phyloP scores from a whole-genome alignment of 2,888 invertebrate species.

The Chymomyza fuscimana region DNA sequence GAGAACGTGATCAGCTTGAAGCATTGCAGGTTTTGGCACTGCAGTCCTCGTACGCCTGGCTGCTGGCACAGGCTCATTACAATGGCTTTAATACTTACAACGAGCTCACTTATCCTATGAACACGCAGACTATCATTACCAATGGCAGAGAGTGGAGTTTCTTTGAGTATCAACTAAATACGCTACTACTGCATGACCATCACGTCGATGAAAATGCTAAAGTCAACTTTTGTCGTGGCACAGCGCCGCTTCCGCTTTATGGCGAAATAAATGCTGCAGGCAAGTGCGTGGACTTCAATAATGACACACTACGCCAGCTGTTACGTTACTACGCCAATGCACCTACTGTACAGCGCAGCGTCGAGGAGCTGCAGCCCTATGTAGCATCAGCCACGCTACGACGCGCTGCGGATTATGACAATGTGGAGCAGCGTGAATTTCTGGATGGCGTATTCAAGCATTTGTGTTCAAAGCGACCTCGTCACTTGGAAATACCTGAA shows the following conservation, averaged over 20 bases:
- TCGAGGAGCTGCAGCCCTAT: conserved; percentile 87
- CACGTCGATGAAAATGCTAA: conserved; percentile 84
- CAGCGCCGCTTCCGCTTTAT: conserved; percentile 86
- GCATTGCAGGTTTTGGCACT: conserved; percentile 88
- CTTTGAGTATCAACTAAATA: conserved; percentile 95
- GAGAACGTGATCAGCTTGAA: conserved; percentile 82
- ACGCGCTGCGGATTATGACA: conserved; percentile 85
- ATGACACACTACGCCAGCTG: conserved; percentile 86
- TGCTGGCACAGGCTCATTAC: conserved; percentile 88
- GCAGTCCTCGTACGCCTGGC: conserved; percentile 89
- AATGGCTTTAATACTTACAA: conserved; percentile 94
- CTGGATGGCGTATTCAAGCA: conserved; percentile 86
- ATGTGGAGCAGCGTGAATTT: conserved; percentile 86
- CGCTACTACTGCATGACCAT: conserved; percentile 85
- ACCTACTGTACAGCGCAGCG: conserved; percentile 82
- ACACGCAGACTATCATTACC: conserved; percentile 92
- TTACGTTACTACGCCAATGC: conserved; percentile 87
- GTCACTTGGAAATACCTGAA: conserved; percentile 84
- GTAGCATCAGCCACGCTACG: conserved; percentile 80
- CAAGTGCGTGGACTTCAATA: conserved; percentile 89
- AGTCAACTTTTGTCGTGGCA: conserved; percentile 90
- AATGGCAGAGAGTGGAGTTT: conserved; percentile 94
- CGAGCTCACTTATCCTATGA: conserved; percentile 94
- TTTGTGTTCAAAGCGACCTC: conserved; percentile 85
- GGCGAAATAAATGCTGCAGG: conserved; percentile 84